These are phyloP conservation scores for Urechis unicinctus DNA, from an alignment of 2,888 invertebrate genomes.

Conservation along the genomic window DNA sequence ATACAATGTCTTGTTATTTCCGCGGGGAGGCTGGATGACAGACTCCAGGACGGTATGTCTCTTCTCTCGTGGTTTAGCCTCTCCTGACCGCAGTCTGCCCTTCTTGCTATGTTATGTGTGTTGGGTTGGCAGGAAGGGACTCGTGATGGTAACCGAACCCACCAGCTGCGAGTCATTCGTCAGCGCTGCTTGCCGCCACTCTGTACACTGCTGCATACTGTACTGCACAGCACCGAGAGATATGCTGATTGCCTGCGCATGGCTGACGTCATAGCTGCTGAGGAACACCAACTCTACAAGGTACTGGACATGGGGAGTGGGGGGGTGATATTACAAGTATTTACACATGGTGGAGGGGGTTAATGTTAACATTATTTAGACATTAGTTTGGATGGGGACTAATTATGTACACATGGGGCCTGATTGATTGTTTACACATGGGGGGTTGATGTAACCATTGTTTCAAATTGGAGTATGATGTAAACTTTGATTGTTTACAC, in stretches of 20 bases:
- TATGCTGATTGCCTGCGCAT: constrained; percentile 73
- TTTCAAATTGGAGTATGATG: too few relatives aligned
- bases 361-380: too few relatives aligned
- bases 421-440: too few relatives aligned
- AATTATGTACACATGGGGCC: too few relatives aligned
- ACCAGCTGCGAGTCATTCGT: constrained; percentile 70
- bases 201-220: constrained; percentile 69
- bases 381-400: too few relatives aligned
- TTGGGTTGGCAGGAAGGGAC: constrained; percentile 32
- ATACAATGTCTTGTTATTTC: constrained; percentile 81
- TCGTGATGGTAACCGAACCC: constrained; percentile 53
- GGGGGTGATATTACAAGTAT: too few relatives aligned
- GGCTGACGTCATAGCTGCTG: constrained; percentile 72
- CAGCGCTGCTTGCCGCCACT: constrained; percentile 79
- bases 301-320: too few relatives aligned
- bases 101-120: not conserved
- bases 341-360: too few relatives aligned
- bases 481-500: too few relatives aligned
- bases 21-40: constrained; percentile 82
- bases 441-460: too few relatives aligned
- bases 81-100: not conserved
- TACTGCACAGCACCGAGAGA: constrained; percentile 70
- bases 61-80: not conserved
- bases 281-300: constrained; percentile 72
- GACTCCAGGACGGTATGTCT: constrained; percentile 53